Evolutionary conservation across 2,113 vertebrate species (phyloP).

Genomic region (Zosterops japonicus): DNA sequence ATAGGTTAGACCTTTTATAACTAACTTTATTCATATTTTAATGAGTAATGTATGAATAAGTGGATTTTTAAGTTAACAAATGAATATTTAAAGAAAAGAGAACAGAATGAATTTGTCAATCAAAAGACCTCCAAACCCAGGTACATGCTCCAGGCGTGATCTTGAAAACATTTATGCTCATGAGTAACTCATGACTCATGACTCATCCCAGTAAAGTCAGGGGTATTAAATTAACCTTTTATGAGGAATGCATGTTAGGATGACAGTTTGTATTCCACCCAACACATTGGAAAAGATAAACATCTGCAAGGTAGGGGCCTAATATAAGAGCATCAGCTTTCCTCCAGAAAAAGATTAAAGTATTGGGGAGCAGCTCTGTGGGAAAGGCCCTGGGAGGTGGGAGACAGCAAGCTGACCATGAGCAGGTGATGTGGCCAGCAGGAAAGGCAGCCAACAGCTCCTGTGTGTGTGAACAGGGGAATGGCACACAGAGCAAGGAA

Average conservation of each 20-base stretch:
- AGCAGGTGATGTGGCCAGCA: accelerated
- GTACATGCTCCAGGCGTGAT: constrained; percentile 51
- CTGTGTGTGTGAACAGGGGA: background rate
- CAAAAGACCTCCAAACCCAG: constrained; percentile 52
- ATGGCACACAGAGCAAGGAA: background rate
- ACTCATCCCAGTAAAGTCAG: constrained; percentile 36
- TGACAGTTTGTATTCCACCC: background rate
- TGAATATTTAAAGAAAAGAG: constrained; percentile 61
- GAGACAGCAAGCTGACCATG: background rate
- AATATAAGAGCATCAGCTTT: background rate
- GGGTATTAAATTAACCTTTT: constrained; percentile 28
- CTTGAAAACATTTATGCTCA: constrained; percentile 61
- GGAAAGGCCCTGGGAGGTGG: background rate
- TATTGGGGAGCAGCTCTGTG: background rate
- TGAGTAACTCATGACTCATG: constrained; percentile 42
- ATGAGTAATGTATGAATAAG: constrained; percentile 65
- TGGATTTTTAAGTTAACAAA: constrained; percentile 62
- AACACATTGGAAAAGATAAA: background rate
- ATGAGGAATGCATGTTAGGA: background rate
- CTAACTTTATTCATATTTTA: constrained; percentile 67
- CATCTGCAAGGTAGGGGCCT: background rate
- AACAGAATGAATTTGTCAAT: constrained; percentile 68
- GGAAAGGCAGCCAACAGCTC: background rate
- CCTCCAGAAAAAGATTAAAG: background rate
- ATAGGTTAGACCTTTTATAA: constrained; percentile 56